Percentiles rank a stretch among this genome's conserved stretches.
phyloP scores from a whole-genome alignment of 2,113 vertebrate species.

The Fulica atra region DNA sequence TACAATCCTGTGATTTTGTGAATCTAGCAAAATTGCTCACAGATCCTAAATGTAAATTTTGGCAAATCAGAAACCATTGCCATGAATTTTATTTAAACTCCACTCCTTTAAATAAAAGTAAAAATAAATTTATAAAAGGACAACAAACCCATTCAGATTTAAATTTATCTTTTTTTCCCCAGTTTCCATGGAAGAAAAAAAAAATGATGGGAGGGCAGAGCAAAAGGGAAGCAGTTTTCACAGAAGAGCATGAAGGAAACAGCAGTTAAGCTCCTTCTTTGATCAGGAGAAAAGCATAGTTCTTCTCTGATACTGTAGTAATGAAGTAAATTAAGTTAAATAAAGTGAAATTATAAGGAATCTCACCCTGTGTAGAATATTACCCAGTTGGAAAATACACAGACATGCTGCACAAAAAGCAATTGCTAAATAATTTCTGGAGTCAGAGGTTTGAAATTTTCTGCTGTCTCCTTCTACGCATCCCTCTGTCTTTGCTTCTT shows the following conservation, averaged over 20 bases:
- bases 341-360: slow-evolving; percentile 11
- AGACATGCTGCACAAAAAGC: neutral
- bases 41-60: neutral
- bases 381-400: slow-evolving; percentile 1
- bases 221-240: neutral
- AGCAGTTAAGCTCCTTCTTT: neutral
- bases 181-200: neutral
- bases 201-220: neutral
- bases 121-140: neutral
- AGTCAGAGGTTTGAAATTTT: neutral
- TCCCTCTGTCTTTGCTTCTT: neutral
- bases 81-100: neutral
- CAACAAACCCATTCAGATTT: neutral
- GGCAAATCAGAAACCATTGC: neutral
- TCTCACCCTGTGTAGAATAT: neutral
- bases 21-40: neutral
- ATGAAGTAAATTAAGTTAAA: slow-evolving; percentile 14
- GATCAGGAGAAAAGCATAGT: neutral
- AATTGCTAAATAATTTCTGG: neutral
- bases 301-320: neutral
- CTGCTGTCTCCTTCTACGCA: neutral
- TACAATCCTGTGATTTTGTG: too few relatives aligned
- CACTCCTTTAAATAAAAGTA: neutral
- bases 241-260: neutral
- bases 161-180: neutral